Evolutionary conservation across 2,888 invertebrate genomes (phyloP).

Genomic region (Cerceris ruficornis): DNA sequence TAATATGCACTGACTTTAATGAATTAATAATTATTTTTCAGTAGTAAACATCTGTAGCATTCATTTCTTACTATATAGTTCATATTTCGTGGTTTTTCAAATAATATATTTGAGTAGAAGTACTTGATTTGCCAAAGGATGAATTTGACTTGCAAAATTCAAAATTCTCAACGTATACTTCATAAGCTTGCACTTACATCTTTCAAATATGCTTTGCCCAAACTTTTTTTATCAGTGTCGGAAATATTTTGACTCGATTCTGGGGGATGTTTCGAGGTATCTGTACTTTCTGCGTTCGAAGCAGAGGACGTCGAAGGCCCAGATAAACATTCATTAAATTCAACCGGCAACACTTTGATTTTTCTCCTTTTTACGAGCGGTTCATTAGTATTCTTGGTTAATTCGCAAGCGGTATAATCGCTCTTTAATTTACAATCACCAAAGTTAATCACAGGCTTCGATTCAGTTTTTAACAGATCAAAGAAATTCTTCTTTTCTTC

Average conservation of each 20-base stretch:
- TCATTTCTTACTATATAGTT: too few relatives aligned
- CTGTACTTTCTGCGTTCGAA: slow-evolving; percentile 66
- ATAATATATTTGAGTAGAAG: too few relatives aligned
- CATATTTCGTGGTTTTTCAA: too few relatives aligned
- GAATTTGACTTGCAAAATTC: not conserved
- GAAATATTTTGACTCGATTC: slow-evolving; percentile 35
- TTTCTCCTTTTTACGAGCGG: slow-evolving; percentile 83
- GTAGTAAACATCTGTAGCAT: too few relatives aligned
- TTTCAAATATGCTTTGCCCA: slow-evolving; percentile 82
- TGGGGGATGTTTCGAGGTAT: slow-evolving; percentile 19
- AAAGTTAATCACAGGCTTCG: slow-evolving; percentile 73
- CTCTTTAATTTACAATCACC: slow-evolving; percentile 64
- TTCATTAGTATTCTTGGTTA: slow-evolving; percentile 57
- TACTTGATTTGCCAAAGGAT: slow-evolving; percentile 1
- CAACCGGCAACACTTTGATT: slow-evolving; percentile 84
- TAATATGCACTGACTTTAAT: too few relatives aligned
- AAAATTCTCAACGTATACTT: not conserved
- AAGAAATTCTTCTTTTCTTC: slow-evolving; percentile 55
- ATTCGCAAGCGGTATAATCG: slow-evolving; percentile 59
- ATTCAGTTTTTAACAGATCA: slow-evolving; percentile 51
- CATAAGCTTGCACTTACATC: slow-evolving; percentile 54
- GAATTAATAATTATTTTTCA: too few relatives aligned
- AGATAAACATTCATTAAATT: slow-evolving; percentile 79
- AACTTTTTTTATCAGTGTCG: slow-evolving; percentile 80
- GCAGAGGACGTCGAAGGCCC: slow-evolving; percentile 72